phyloP scores from a whole-genome alignment of 2,113 vertebrate genomes.

The Nannobrachium achirus region DNA sequence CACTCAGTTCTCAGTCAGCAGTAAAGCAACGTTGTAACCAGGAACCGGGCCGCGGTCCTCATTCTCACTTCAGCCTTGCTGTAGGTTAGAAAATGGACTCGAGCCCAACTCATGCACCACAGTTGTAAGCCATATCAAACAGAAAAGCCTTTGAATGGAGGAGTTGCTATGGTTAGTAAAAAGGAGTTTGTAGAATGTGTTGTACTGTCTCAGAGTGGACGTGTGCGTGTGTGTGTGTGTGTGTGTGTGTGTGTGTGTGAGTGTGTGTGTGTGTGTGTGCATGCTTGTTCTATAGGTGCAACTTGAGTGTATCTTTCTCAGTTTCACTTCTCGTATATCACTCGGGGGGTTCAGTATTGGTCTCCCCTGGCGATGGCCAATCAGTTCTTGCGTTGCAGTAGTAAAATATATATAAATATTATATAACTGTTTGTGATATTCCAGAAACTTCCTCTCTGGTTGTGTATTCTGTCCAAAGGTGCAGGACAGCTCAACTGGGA shows the following conservation, averaged over 20 bases:
- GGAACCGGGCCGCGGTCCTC: conserved; percentile 37
- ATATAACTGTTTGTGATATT: conserved; percentile 42
- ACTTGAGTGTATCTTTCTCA: conserved; percentile 50
- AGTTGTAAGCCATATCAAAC: conserved; percentile 76
- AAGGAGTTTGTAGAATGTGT: conserved; percentile 61
- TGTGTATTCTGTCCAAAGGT: conserved; percentile 58
- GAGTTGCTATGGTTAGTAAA: conserved; percentile 45
- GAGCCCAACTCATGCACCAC: conserved; percentile 46
- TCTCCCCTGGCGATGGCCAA: conserved; percentile 78
- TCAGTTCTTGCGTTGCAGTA: conserved; percentile 85
- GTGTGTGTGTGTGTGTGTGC: conserved; percentile 32
- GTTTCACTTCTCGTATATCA: conserved; percentile 75
- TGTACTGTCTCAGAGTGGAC: conserved; percentile 37
- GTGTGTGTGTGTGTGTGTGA: neutral
- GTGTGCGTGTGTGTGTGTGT: conserved; percentile 2
- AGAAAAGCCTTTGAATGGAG: conserved; percentile 65
- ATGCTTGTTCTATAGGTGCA: neutral
- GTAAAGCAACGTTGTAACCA: conserved; percentile 36
- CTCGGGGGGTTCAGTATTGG: conserved; percentile 55
- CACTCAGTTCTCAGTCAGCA: conserved; percentile 64
- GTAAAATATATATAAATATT: conserved; percentile 58
- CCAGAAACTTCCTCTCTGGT: conserved; percentile 67
- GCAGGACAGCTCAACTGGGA: conserved; percentile 63
- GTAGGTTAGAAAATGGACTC: conserved; percentile 20
- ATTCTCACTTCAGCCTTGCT: neutral